Conservation (phyloP, 2,113 vertebrate genomes). For the Lepisosteus oculatus region DNA sequence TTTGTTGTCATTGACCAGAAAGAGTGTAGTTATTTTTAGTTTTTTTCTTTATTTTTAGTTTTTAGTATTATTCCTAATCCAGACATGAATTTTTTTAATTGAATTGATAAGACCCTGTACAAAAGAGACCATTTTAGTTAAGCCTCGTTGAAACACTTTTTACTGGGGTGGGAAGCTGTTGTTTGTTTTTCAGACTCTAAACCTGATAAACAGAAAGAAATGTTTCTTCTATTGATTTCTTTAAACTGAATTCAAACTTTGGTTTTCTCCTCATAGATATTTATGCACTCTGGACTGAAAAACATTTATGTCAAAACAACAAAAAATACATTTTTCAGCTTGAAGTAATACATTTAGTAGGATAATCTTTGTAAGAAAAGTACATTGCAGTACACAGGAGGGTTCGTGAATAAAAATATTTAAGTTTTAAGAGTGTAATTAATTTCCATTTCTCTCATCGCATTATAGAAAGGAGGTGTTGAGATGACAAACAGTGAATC, state of each 20-base stretch:
- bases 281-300: conserved; percentile 33
- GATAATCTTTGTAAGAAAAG: too few relatives aligned
- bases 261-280: conserved; percentile 19
- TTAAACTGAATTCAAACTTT: conserved; percentile 48
- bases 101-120: too few relatives aligned
- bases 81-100: too few relatives aligned
- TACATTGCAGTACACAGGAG: neutral
- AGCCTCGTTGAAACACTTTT: too few relatives aligned
- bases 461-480: too few relatives aligned
- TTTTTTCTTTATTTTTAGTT: conserved; percentile 3
- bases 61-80: neutral
- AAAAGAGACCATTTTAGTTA: too few relatives aligned
- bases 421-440: too few relatives aligned
- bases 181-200: too few relatives aligned
- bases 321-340: conserved; percentile 55
- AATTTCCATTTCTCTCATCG: too few relatives aligned
- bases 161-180: too few relatives aligned
- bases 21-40: neutral
- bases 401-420: too few relatives aligned
- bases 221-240: conserved; percentile 59
- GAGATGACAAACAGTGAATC: too few relatives aligned
- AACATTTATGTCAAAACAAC: conserved; percentile 33
- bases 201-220: conserved; percentile 29
- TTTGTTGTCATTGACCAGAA: neutral
- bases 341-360: conserved; percentile 50